These are phyloP conservation scores for Tapirus terrestris DNA, from an alignment of 2,113 vertebrate species.

Conservation along the genomic window DNA sequence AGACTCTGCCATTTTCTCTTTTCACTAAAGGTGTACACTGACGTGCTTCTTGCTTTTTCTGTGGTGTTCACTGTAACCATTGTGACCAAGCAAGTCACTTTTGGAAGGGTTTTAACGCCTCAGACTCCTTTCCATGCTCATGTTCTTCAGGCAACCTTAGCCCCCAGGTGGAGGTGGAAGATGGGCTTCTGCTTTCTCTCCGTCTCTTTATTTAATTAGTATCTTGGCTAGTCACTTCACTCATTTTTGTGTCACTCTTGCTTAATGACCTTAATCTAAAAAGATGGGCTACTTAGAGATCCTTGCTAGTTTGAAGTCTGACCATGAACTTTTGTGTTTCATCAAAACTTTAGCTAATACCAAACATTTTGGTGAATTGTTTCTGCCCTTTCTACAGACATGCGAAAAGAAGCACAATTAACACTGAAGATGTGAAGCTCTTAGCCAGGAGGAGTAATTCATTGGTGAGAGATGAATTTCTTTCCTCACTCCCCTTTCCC, in stretches of 20 bases:
- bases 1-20: background rate
- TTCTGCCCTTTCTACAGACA: slow-evolving; percentile 87
- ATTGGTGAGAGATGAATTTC: slow-evolving; percentile 90
- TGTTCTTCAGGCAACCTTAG: background rate
- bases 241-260: background rate
- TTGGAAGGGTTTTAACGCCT: background rate
- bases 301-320: background rate
- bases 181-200: background rate
- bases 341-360: background rate
- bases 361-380: slow-evolving; percentile 22
- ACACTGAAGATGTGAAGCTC: slow-evolving; percentile 94
- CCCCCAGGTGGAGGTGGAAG: background rate
- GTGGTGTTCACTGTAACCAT: background rate
- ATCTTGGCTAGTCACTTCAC: background rate
- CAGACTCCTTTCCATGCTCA: background rate
- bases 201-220: background rate
- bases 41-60: background rate
- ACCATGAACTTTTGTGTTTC: background rate
- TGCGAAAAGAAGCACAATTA: slow-evolving; percentile 93
- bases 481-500: slow-evolving; percentile 56
- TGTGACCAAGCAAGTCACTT: background rate
- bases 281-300: background rate
- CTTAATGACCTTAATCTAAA: background rate
- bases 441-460: slow-evolving; percentile 92
- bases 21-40: background rate